Base-by-base conservation (phyloP, 2,888 invertebrate genomes). In the Lepidochitona cinerea region DNA sequence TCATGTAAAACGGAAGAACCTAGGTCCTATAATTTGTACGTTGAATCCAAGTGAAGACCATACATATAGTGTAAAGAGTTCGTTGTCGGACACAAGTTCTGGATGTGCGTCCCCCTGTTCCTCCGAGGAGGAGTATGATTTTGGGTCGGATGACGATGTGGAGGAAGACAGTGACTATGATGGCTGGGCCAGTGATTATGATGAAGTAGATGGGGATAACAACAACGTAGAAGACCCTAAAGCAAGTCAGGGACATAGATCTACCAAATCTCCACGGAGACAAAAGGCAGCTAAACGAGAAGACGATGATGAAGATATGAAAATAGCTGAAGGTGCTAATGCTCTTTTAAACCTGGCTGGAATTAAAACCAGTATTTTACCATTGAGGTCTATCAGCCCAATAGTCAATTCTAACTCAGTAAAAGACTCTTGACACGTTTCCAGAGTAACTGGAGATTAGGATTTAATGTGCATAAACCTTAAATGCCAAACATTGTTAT, bases 31-130 rank as follows among this genome's bases (percentile, higher is more conserved):
- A 37, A 94, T 96, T 81, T 96, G 96, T 84, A 96, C 96, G 2
- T 94, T 95, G 71, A 95, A 95, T 85, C 96, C 96, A 0, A 96
- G 96, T 91, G 96, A 96, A 91, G 97, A 97, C 92, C 97, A 97
- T 91, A 96, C 96, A 70, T 97, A 97, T 92, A 96, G 96, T 78
- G 87, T 88, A 65, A 85, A 84, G 1, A 81, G 78, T 73, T 76
- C 84, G 32, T 79, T 81, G 49, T 49, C 66, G 78, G 77, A 12
- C 74, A 75, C 37, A 81, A 83, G 26, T 78, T 77, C 32, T 68
- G 79, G 6, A 1, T 83, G 84, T 33, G 78, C 80, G 9, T 86
- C 88, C 1, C 92, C 88, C 0, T 83, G 83, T 4, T 90, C 90
- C n/a, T 90, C 89, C 36, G 90, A 90, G 76, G 89, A 90, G 65